Evolutionary conservation across 2,113 vertebrate species (phyloP).

Genomic region (Leucoraja erinaceus): DNA sequence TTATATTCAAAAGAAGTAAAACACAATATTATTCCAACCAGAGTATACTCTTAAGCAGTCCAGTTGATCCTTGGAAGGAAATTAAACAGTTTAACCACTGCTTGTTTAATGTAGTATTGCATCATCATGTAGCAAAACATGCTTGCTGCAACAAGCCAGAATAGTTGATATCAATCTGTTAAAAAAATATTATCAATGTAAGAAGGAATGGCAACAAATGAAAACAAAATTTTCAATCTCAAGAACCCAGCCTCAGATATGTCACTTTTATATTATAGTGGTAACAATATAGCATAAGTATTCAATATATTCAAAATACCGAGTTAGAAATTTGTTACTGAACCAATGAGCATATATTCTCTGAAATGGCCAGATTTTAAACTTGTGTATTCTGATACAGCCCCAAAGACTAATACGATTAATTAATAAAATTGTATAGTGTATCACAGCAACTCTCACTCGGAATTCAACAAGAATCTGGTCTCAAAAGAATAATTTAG

Average conservation of each 20-base stretch:
- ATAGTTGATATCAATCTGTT: background rate
- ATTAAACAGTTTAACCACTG: background rate
- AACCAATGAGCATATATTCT: background rate
- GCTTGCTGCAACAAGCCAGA: background rate
- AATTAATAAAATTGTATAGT: background rate
- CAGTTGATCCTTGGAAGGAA: background rate
- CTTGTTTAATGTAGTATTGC: background rate
- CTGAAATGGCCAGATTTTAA: background rate
- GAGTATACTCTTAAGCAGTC: background rate
- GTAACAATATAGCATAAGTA: background rate
- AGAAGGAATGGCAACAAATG: background rate
- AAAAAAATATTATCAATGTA: background rate
- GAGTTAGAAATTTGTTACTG: background rate
- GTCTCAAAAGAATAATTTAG: background rate
- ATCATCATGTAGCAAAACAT: background rate
- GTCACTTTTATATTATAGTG: background rate
- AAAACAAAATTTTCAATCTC: background rate
- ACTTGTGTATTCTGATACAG: background rate
- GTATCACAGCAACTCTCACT: background rate
- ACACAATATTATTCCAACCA: slow-evolving; percentile 8
- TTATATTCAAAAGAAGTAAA: slow-evolving; percentile 1
- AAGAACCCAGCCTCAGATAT: background rate
- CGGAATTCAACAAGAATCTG: slow-evolving; percentile 1
- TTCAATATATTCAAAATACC: background rate
- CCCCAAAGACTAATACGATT: background rate